phyloP scores from a whole-genome alignment of 2,888 invertebrate genomes.

The Metallyticus violacea region DNA sequence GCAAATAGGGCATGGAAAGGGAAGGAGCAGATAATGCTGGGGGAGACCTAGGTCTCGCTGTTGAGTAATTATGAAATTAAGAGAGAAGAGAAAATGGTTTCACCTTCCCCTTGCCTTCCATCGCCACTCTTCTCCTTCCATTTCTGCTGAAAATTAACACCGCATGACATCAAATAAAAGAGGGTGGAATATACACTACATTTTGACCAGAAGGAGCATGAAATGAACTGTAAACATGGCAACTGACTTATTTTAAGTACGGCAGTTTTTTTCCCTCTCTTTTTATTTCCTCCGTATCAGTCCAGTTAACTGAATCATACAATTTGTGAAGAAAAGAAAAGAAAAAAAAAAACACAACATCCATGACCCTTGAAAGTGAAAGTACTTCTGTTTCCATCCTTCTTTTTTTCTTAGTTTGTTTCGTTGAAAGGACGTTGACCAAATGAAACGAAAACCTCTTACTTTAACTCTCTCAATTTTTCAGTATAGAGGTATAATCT shows the following conservation, averaged over 20 bases:
- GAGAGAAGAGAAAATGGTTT: conserved; percentile 25
- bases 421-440: too few relatives aligned
- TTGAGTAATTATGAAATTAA: conserved; percentile 26
- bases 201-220: neutral
- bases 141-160: conserved; percentile 20
- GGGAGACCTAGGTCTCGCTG: neutral
- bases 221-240: neutral
- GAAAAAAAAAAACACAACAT: too few relatives aligned
- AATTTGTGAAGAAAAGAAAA: neutral
- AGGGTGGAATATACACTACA: neutral
- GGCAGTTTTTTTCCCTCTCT: neutral
- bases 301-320: neutral
- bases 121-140: neutral
- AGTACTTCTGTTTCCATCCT: too few relatives aligned
- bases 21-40: neutral
- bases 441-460: too few relatives aligned
- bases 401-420: too few relatives aligned
- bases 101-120: conserved; percentile 8
- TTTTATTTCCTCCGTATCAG: neutral
- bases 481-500: too few relatives aligned
- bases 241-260: neutral
- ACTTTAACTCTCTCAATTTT: too few relatives aligned
- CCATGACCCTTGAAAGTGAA: too few relatives aligned
- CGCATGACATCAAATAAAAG: conserved; percentile 14
- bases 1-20: neutral